Percentiles rank a stretch among this genome's conserved stretches.
These are phyloP conservation scores for Dryobota labecula DNA, from an alignment of 2,888 invertebrate species.

Conservation along the genomic window DNA sequence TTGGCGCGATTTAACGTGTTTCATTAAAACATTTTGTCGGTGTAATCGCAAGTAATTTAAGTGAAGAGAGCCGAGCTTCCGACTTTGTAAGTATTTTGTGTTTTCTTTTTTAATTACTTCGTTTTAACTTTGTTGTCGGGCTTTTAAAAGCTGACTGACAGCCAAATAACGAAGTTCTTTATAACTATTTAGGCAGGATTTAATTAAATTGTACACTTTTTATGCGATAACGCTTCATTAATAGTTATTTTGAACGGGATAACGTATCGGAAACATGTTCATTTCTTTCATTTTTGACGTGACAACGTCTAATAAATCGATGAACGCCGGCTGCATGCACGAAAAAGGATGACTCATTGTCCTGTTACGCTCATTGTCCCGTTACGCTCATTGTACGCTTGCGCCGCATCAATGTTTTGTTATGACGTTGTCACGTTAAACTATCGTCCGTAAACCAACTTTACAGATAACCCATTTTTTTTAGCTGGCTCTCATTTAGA, in stretches of 20 bases:
- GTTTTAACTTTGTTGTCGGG: constrained; percentile 90
- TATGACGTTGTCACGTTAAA: too few species aligned
- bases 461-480: too few species aligned
- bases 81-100: constrained; percentile 91
- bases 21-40: constrained; percentile 90
- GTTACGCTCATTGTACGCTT: too few species aligned
- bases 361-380: too few species aligned
- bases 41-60: constrained; percentile 91
- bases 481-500: not conserved
- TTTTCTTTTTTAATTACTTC: constrained; percentile 91
- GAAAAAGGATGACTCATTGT: too few species aligned
- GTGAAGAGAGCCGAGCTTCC: constrained; percentile 90
- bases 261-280: constrained; percentile 7
- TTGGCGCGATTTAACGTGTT: constrained; percentile 90
- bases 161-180: constrained; percentile 89
- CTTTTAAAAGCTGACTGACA: constrained; percentile 90
- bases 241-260: constrained; percentile 71
- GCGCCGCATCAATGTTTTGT: too few species aligned
- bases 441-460: too few species aligned
- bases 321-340: too few species aligned
- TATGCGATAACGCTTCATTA: constrained; percentile 78
- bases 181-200: constrained; percentile 88
- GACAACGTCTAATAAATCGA: too few species aligned
- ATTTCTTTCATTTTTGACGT: not conserved
- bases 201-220: constrained; percentile 87